Percentiles rank a stretch among this genome's conserved stretches.
phyloP scores from a whole-genome alignment of 1,140 invertebrate genomes.

The Popillia japonica region DNA sequence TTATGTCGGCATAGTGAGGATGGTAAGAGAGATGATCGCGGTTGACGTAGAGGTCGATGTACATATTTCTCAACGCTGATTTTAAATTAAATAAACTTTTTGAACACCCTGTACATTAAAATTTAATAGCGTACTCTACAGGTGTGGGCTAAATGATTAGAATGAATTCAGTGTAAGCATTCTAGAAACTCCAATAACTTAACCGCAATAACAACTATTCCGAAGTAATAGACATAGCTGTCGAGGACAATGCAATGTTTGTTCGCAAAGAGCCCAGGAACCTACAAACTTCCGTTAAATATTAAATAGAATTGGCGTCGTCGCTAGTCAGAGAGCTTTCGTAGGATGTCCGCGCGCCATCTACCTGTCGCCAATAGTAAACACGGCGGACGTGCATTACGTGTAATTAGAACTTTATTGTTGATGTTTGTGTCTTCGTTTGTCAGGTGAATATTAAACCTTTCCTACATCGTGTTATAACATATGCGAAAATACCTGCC shows the following conservation, averaged over 20 bases:
- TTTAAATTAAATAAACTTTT: too few species aligned
- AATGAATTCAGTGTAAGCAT: too few species aligned
- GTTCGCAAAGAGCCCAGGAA: neutral
- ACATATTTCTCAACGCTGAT: too few species aligned
- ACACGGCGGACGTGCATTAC: neutral
- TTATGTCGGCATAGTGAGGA: too few species aligned
- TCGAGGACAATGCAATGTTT: neutral
- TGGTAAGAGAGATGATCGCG: too few species aligned
- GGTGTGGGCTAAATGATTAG: too few species aligned
- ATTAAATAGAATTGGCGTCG: neutral
- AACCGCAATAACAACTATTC: neutral
- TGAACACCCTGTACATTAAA: too few species aligned
- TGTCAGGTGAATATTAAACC: neutral
- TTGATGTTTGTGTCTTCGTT: neutral
- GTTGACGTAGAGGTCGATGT: too few species aligned
- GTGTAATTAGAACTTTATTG: neutral
- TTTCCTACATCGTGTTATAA: too few species aligned
- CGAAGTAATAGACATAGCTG: neutral
- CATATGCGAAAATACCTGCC: too few species aligned
- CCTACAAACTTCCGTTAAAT: slow-evolving; percentile 10
- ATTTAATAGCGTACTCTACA: too few species aligned
- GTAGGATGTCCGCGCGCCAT: neutral
- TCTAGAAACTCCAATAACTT: too few species aligned
- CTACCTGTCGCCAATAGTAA: neutral
- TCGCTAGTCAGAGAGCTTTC: neutral